Evolutionary conservation across 2,888 invertebrate genomes (phyloP).

Genomic region (Zygothrica quintamaculata): DNA sequence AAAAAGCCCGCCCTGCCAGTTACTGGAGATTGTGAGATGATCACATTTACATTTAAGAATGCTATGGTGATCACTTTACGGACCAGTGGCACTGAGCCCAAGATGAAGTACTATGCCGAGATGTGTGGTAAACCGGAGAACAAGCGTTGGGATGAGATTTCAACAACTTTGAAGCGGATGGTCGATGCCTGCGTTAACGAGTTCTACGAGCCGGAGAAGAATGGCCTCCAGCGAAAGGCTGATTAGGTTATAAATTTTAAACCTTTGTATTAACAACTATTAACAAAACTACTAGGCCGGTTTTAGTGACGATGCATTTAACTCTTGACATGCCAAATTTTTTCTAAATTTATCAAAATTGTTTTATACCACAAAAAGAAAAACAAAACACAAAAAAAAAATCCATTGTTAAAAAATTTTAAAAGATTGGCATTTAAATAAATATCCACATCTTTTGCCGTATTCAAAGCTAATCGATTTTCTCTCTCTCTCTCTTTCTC

Average conservation of each 20-base stretch:
- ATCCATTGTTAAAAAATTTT: too few relatives aligned
- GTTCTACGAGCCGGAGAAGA: conserved; percentile 91
- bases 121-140: conserved; percentile 89
- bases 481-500: too few relatives aligned
- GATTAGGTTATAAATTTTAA: not conserved
- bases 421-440: too few relatives aligned
- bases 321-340: conserved; percentile 1
- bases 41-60: conserved; percentile 95
- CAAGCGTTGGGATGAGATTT: conserved; percentile 88
- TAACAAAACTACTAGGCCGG: not conserved
- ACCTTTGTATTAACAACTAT: too few relatives aligned
- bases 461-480: too few relatives aligned
- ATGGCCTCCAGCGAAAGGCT: conserved; percentile 85
- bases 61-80: conserved; percentile 94
- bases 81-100: conserved; percentile 99
- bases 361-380: too few relatives aligned
- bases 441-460: too few relatives aligned
- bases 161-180: conserved; percentile 89
- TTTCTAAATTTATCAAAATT: too few relatives aligned
- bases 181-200: conserved; percentile 91
- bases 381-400: too few relatives aligned
- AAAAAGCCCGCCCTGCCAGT: conserved; percentile 89
- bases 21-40: conserved; percentile 92
- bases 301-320: not conserved
- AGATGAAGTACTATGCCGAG: conserved; percentile 99